Base-by-base conservation (phyloP, 2,113 vertebrate species). In the Cyrtonyx montezumae region DNA sequence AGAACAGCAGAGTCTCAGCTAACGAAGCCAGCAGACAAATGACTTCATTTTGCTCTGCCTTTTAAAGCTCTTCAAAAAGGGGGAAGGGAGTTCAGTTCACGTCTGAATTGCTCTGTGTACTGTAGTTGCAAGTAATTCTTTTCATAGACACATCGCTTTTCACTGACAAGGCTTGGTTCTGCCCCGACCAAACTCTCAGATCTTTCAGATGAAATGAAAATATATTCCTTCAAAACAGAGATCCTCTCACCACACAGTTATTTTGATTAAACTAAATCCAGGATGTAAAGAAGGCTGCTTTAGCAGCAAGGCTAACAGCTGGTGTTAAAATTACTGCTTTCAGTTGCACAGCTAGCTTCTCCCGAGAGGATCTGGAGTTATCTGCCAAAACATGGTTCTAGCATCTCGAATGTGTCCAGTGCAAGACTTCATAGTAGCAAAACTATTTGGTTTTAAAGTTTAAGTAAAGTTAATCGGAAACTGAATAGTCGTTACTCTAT, bases 391-490 rank as follows among this genome's bases (percentile, higher is more conserved):
- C 49, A 87, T 2, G 82, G 45, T 95, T 79, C 94, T 93, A 97
- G 71, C 94, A 96, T 96, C 94, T 96, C 95, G 92, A 96, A 83
- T 96, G 96, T 93, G 97, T 97, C 97, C 98, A 98, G 97, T 98
- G 97, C 97, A 98, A 98, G 97, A 98, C 97, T 98, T 97, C 77
- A 96, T 95, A 98, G 95, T 97, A 98, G 97, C 95, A 97, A 98
- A 98, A 97, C 97, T 97, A 97, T 97, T 97, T 97, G 97, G 96
- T 97, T 97, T 95, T 96, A 97, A 97, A 97, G 93, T 97, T 96
- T 97, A 96, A 95, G 88, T 95, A 96, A 79, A 96, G 97, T 87
- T 91, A 93, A 94, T 96, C 86, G 96, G 96, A 97, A 97, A 96
- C 81, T 94, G 90, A 96, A 90, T 89, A 95, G 88, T 87, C 97